Conservation (phyloP, 92 coral and sea anemone species). For the Parazoanthus swiftii region DNA sequence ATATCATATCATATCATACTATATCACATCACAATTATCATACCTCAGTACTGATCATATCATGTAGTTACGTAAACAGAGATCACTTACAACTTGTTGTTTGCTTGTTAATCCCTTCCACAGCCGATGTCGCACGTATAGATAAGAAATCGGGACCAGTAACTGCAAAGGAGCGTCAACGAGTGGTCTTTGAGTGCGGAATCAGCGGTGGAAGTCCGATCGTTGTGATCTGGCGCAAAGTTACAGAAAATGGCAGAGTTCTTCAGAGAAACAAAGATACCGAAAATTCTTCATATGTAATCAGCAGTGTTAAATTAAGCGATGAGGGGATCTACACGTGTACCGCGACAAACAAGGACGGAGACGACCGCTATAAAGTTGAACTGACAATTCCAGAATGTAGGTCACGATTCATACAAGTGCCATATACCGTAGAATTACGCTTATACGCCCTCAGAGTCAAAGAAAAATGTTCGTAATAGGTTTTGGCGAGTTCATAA, state of each 20-base stretch:
- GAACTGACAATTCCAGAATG: neutral
- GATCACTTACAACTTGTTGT: too few relatives aligned
- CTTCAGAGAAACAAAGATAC: neutral
- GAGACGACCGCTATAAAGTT: neutral
- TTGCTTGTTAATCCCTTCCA: neutral
- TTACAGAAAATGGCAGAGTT: neutral
- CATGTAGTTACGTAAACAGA: too few relatives aligned
- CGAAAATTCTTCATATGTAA: neutral
- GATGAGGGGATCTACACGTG: constrained; percentile 24
- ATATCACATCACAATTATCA: too few relatives aligned
- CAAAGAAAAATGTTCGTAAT: too few relatives aligned
- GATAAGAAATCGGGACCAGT: neutral
- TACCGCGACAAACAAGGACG: constrained; percentile 15
- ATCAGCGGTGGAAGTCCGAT: constrained; percentile 8
- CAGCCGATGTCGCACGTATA: constrained; percentile 7
- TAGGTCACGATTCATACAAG: neutral
- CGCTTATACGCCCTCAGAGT: too few relatives aligned
- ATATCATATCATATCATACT: too few relatives aligned
- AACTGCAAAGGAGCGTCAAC: constrained; percentile 3
- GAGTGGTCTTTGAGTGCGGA: constrained; percentile 11
- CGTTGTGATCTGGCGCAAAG: neutral
- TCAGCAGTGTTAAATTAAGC: neutral
- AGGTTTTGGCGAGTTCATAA: too few relatives aligned
- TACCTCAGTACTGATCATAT: too few relatives aligned
- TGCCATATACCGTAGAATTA: too few relatives aligned